Evolutionary conservation across 2,797 vertebrate species (phyloP).

Genomic region (Trematomus bernacchii): DNA sequence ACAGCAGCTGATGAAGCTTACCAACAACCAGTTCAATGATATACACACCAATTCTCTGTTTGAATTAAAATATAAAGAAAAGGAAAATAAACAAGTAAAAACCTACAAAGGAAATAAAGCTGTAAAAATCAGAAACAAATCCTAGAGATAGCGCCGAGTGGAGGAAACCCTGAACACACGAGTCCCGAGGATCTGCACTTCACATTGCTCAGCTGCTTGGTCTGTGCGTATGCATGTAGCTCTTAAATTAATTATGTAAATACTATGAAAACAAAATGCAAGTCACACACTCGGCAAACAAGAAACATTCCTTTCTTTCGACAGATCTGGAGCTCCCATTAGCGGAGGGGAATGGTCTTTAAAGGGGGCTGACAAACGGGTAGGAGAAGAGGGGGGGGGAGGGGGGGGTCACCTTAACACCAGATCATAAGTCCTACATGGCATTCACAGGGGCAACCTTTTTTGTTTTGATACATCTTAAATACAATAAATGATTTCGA

Average conservation of each 20-base stretch:
- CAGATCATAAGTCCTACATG: conserved; percentile 44
- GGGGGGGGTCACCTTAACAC: conserved; percentile 39
- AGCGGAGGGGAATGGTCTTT: conserved; percentile 55
- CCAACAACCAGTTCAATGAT: conserved; percentile 85
- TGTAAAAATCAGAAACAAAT: conserved; percentile 92
- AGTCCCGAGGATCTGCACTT: conserved; percentile 55
- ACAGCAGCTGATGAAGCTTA: conserved; percentile 93
- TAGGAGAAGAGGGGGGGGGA: conserved; percentile 14
- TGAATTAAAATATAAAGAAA: conserved; percentile 90
- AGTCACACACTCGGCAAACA: conserved; percentile 91
- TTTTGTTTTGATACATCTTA: conserved; percentile 42
- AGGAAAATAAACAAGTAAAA: conserved; percentile 76
- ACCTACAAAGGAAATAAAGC: conserved; percentile 89
- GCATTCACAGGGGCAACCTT: conserved; percentile 38
- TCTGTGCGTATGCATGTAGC: conserved; percentile 83
- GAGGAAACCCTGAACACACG: conserved; percentile 64
- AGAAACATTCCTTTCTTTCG: conserved; percentile 84
- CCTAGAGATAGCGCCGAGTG: conserved; percentile 74
- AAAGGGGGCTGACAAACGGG: conserved; percentile 4
- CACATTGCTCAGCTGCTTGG: conserved; percentile 75
- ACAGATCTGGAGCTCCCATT: conserved; percentile 83
- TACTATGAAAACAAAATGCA: conserved; percentile 89
- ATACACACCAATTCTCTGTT: conserved; percentile 85
- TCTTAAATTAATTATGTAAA: conserved; percentile 96
- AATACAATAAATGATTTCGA: conserved; percentile 46